A percentile compares a stretch with the other conserved stretches of the same genome.
phyloP scores from a whole-genome alignment of 2,888 invertebrate species.

The Drosophila tanythrix region DNA sequence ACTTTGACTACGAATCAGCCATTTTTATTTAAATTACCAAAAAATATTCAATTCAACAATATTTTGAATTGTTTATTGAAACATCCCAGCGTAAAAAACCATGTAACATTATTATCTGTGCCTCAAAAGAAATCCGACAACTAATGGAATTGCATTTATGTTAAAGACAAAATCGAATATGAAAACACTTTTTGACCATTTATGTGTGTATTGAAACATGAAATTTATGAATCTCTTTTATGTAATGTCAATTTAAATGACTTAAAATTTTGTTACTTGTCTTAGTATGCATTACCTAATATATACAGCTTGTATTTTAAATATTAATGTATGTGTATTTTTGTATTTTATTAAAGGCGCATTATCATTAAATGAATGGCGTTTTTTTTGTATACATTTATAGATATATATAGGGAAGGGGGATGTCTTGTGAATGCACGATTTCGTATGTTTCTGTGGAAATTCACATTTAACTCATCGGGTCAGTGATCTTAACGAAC shows the following conservation, averaged over 20 bases:
- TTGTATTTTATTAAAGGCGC: slow-evolving; percentile 38
- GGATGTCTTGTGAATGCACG: neutral
- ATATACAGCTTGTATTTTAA: slow-evolving; percentile 21
- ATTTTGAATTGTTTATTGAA: slow-evolving; percentile 26
- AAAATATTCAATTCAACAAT: slow-evolving; percentile 14
- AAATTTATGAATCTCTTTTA: slow-evolving; percentile 9
- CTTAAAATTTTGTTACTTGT: neutral
- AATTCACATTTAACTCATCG: neutral
- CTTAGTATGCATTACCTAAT: neutral
- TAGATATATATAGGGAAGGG: neutral
- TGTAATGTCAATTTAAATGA: slow-evolving; percentile 22
- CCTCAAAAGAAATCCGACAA: slow-evolving; percentile 25
- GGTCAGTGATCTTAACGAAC: neutral
- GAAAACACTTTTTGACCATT: neutral
- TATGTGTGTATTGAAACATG: slow-evolving; percentile 17
- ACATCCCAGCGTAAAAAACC: slow-evolving; percentile 31
- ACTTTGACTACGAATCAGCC: slow-evolving; percentile 30
- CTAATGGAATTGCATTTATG: slow-evolving; percentile 39
- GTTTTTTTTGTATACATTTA: neutral
- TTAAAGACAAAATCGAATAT: slow-evolving; percentile 4
- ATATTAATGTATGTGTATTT: slow-evolving; percentile 11
- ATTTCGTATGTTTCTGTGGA: neutral
- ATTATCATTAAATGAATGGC: neutral
- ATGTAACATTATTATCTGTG: slow-evolving; percentile 20
- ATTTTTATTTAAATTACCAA: slow-evolving; percentile 30